Base-by-base conservation (phyloP, 1,140 invertebrate species). In the Drosophila albomicans region DNA sequence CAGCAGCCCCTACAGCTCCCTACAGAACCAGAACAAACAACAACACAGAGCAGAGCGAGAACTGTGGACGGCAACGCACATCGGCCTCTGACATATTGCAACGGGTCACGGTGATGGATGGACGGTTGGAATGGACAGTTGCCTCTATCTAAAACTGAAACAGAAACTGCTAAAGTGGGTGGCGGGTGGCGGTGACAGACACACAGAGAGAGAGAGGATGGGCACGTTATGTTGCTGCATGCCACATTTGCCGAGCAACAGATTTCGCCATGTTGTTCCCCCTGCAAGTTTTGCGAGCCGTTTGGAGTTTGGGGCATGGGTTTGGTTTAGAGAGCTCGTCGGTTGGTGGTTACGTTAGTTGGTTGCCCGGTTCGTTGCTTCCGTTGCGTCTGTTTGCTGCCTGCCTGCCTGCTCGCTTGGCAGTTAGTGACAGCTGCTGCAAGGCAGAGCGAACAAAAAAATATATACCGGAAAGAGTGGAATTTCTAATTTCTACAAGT, bases 341-440 rank as follows among this genome's bases (percentile, higher is more conserved):
- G 62, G 20, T 56, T 56, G 20, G 62, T 49, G 62, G 62, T 75
- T 81, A 32, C 16, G 54, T 57, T 72, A 72, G 69, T 69, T 82
- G 78, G 73, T 78, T 68, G 64, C 48, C 62, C 62, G 46, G 62
- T 48, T 70, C 35, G 43, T 75, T 72, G 63, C 51, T 13, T 64
- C n/a, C 49, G 38, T 61, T 64, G 73, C 48, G 45, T 43, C 32
- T 58, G 56, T 28, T 48, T 20, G 2, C 57, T 20, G 7, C 41
- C 52, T 20, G n/a, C 32, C 46, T 51, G 15, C 48, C 65, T 32
- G 48, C 20, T 68, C 57, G 61, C 81, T 61, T 75, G 80, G 77
- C 84, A 87, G 85, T 87, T 89, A 87, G 84, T 87, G 84, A 87
- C 84, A 87, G 84, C 85, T 87, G 84, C 77, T 81, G 85, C 76